Evolutionary conservation across 1,140 invertebrate species (phyloP), one percentile per base, ranked within the genome.

Genomic region (Tetramorium simillimum): DNA sequence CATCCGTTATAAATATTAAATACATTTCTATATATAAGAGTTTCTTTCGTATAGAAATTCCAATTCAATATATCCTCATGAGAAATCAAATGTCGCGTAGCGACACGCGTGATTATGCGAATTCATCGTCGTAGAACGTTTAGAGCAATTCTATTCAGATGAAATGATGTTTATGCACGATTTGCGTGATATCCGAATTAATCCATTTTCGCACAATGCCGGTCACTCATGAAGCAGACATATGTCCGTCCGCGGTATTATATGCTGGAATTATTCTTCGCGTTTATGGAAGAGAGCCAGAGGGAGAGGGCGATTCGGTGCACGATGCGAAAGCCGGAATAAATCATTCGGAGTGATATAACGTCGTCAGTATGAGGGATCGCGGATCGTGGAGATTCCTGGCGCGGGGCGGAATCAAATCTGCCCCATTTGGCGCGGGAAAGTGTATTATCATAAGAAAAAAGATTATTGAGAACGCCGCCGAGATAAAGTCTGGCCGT

Each of bases 171-270:
- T 84, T 84, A 73, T 75, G 53, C 69, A 24, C 80, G 80, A 84
- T 84, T 73, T 67, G 43, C 53, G 51, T 60, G 53, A 75, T 84
- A 75, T 16, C 43, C 69, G 73, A 85, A 90, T 90, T 90, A 87
- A 90, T 89, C 78, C 81, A 63, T 90, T 87, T 87, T 46, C 58
- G 56, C 78, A 84, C 89, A 87, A 90, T 85, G 73, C 72, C 69
- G 69, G 40, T 49, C 80, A 53, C n/a, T 84, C 80, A 37, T 60
- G 75, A 69, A 78, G 51, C 58, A 46, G 88, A 87, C 78, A 86
- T 60, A 89, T 58, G 73, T 28, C 60, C 43, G 24, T 65, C 70
- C 4, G 21, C 7, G 21, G 12, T 40, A 62, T 18, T 53, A 46
- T 28, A 51, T 12, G 4, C 72, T 46, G 24, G 60, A 89, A 87